Evolutionary conservation across 2,113 vertebrate genomes (phyloP), one percentile per base, ranked within the genome.

Genomic region (Mesitornis unicolor): DNA sequence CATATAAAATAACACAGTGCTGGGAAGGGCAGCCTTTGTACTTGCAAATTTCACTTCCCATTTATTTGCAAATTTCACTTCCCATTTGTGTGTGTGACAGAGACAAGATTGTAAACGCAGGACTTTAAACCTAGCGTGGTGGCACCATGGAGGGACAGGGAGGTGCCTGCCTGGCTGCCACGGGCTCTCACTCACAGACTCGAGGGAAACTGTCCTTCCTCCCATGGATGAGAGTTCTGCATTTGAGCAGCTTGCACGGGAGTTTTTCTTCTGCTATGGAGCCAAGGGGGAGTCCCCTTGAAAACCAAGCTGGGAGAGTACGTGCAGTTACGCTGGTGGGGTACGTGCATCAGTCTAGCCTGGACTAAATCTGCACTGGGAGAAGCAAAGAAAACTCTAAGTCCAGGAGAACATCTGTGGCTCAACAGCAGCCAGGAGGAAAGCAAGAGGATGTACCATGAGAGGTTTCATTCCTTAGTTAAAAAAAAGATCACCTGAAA

Each of bases 401-500:
- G 60, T 24, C 65, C 69, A 45, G 51, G 78, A 93, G 74, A 84
- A 2, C 13, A 69, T 11, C 43, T 71, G 26, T 0, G 2, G 63
- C 70, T 53, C 4, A 54, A 8, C 13, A 63, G 77, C 63, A 87
- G 56, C 33, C 74, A 57, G 64, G 38, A 65, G 78, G 47, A 84
- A 89, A n/a, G 61, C 17, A 31, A 51, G 28, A 13, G 56, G 40
- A 67, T 0, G 35, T 29, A 50, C 13, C 78, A 28, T 0, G 42
- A 68, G 89, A 79, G 11, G 10, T 68, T 78, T 56, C 38, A 12
- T 29, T 84, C 56, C 57, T 88, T 43, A 60, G 36, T 85, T 84
- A 63, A 88, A 90, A 33, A 79, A 40, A 50, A 33, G 36, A 78
- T 75, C 92, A 96, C 85, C 88, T 87, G 89, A 13, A 82, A 42